These are phyloP conservation scores for Amia ocellicauda DNA, from an alignment of 2,113 vertebrate species.

Conservation along the genomic window DNA sequence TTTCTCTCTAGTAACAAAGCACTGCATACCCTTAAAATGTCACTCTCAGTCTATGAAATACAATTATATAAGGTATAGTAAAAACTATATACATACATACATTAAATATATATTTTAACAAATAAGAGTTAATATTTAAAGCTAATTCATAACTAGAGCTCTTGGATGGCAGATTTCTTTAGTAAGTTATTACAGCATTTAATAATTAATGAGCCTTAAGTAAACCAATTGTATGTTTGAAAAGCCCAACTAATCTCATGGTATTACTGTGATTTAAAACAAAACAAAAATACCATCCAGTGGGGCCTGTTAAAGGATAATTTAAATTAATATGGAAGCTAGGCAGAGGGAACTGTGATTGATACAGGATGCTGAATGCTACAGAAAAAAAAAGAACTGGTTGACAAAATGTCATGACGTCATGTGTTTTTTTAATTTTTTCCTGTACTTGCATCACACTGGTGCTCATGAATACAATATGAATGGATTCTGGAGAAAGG, in stretches of 20 bases:
- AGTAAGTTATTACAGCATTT: not conserved
- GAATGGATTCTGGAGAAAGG: no score
- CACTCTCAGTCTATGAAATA: no score
- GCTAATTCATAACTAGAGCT: not conserved
- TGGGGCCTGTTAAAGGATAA: not conserved
- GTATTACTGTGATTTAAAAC: constrained; percentile 6
- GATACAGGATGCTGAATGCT: not conserved
- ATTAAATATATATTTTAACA: not conserved
- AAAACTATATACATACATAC: no score
- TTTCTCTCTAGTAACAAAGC: no score
- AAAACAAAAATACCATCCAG: not conserved
- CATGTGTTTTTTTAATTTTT: no score
- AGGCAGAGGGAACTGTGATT: not conserved
- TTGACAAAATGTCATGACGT: no score
- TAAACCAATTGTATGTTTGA: not conserved
- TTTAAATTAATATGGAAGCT: not conserved
- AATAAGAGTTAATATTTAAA: not conserved
- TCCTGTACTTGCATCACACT: no score
- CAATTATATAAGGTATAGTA: no score
- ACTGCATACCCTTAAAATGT: no score
- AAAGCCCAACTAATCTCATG: not conserved
- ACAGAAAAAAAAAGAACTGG: not conserved
- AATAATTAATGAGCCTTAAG: constrained; percentile 3
- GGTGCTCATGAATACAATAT: no score
- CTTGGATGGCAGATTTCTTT: not conserved